phyloP scores from a whole-genome alignment of 2,888 invertebrate genomes.

The Parnassius smintheus region DNA sequence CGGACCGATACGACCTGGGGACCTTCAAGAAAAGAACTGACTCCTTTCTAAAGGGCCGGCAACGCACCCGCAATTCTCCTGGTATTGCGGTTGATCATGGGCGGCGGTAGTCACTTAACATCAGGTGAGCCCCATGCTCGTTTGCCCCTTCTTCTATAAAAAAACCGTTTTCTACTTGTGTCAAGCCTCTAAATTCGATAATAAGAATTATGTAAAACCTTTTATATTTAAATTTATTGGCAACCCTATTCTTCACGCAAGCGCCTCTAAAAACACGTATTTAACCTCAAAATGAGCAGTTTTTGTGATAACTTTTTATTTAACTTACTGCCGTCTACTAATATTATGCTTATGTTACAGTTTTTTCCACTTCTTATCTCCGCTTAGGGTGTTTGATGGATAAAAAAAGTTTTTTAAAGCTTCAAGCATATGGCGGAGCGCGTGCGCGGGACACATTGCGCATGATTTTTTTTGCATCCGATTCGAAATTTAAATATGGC shows the following conservation, averaged over 20 bases:
- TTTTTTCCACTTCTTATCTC: conserved; percentile 64
- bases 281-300: conserved; percentile 70
- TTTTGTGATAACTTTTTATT: conserved; percentile 68
- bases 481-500: conserved; percentile 74
- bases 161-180: too few relatives aligned
- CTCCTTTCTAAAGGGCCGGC: too few relatives aligned
- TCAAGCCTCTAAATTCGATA: too few relatives aligned
- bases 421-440: conserved; percentile 66
- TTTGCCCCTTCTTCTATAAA: too few relatives aligned
- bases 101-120: too few relatives aligned
- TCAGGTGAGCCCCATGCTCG: too few relatives aligned
- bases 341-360: conserved; percentile 78
- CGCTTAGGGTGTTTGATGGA: conserved; percentile 64
- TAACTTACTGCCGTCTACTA: conserved; percentile 60
- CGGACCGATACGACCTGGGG: too few relatives aligned
- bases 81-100: too few relatives aligned
- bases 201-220: too few relatives aligned
- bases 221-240: conserved; percentile 5
- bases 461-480: conserved; percentile 76
- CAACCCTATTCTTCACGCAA: conserved; percentile 41
- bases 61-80: too few relatives aligned
- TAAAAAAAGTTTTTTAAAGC: conserved; percentile 36
- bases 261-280: conserved; percentile 57
- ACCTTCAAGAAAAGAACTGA: too few relatives aligned
- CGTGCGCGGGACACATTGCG: conserved; percentile 76